Evolutionary conservation across 2,888 invertebrate species (phyloP), one percentile per base, ranked within the genome.

Genomic region (Tenthredo scrophulariae): DNA sequence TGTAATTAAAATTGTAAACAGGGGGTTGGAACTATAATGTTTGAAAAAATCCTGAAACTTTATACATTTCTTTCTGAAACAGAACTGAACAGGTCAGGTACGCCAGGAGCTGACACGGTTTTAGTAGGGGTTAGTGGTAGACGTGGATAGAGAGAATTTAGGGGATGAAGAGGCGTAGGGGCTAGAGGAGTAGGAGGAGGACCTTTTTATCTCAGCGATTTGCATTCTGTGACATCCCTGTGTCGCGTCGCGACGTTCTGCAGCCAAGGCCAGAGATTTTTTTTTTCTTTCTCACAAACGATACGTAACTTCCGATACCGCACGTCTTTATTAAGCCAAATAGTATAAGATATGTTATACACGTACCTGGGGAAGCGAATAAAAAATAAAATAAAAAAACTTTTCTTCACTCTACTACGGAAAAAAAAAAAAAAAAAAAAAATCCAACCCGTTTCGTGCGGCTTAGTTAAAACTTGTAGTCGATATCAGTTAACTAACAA

Each of bases 121-220:
- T 77, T 50, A 50, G 77, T 67, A 67, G 29, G 77, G 26, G 43
- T 46, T 33, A 40, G 77, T n/a, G 77, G 77, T 46, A 50, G 50
- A 50, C 77, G 50, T 77, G 77, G 67, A 67, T 83, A 46, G 46
- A 83, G 83, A 37, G 43, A 67, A 67, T 65, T 83, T 83, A 67
- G 46, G 67, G 80, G 83, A 29, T 83, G 29, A 50, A 67, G 83
- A 46, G 67, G 58, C 22, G 37, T 10, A 37, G 62, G 58, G 43
- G n/a, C 46, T 6, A 13, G 58, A 40, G 58, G 54, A 40, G 79
- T 80, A 46, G 86, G 58, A 74, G 29, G 84, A 83, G 82, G 43
- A 67, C 72, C 87, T 86, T 89, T 88, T 86, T 87, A 87, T 86
- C 87, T 85, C 50, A 80, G 50, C 86, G 85, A 89, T 89, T 90